Base-by-base conservation (phyloP, 2,888 invertebrate genomes). In the Rhopalosiphum nymphaeae region DNA sequence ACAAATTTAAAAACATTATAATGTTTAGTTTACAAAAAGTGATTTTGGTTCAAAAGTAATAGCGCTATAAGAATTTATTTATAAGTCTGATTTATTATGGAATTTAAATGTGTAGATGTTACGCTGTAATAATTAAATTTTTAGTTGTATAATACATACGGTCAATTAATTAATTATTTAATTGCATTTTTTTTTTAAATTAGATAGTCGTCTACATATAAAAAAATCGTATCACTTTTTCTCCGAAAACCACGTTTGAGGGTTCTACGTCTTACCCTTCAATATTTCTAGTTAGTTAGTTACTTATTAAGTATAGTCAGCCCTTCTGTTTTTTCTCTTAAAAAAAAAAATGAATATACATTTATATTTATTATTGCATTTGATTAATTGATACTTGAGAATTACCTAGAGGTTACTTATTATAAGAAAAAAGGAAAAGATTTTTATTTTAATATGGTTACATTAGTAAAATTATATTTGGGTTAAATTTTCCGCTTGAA, bases 81-180 rank as follows among this genome's bases (percentile, higher is more conserved):
- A 78, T 36, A 67, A 78, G 21, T 78, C 9, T 78, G 36, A 78
- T 78, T 78, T 78, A 78, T 36, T 36, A 25, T 42, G 21, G 9
- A 78, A 0, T 36, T 29, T 67, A 78, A 78, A 36, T 36, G 36
- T 36, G 26, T 57, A 26, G 4, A 36, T 36, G 36, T 78, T 78
- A 78, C 36, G 36, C 36, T 78, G 36, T 25, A 21, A 78, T 78
- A 78, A 78, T 78, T 36, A 78, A 21, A 36, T 78, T 36, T 36
- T 78, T 67, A 67, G n/a, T 67, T n/a, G 67, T n/a, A n/a, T 67
- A 67, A 67, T 67, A n/a, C 16, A 67, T n/a, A 67, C n/a, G n/a
- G n/a, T 36, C 13, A 67, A 67, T 67, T 67, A n/a, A 67, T n/a
- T 67, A n/a, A 78, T 78, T 78, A 36, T 78, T 78, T 78, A 36